Percentiles rank a stretch among this genome's conserved stretches.
phyloP scores from a whole-genome alignment of 2,888 invertebrate genomes.

The Eupsilia transversa region DNA sequence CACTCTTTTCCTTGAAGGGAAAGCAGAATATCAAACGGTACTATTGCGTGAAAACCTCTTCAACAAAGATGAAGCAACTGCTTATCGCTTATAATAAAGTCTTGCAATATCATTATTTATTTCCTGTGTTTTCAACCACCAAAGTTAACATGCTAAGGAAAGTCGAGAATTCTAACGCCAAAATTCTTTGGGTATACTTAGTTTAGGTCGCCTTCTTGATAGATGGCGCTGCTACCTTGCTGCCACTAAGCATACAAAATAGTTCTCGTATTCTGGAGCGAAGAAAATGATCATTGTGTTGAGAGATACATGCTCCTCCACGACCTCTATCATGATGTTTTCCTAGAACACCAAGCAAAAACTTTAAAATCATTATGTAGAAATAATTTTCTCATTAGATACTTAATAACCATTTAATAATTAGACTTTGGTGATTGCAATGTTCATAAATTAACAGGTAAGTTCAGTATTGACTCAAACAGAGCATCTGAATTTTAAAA shows the following conservation, averaged over 20 bases:
- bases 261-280: constrained; percentile 10
- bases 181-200: background rate
- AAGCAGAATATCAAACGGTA: constrained; percentile 20
- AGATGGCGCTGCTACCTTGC: constrained; percentile 52
- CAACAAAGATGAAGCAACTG: background rate
- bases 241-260: constrained; percentile 11
- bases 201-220: background rate
- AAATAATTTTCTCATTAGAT: background rate
- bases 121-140: constrained; percentile 5
- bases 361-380: no score
- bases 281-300: constrained; percentile 3
- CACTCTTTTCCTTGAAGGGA: constrained; percentile 20
- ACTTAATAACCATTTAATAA: background rate
- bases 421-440: background rate
- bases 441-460: background rate
- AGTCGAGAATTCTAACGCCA: background rate
- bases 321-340: background rate
- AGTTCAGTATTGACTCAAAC: background rate
- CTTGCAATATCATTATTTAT: background rate
- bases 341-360: no score
- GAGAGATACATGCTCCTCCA: background rate
- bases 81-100: background rate
- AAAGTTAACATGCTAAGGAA: background rate
- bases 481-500: constrained; percentile 1
- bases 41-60: background rate